These are phyloP conservation scores for Kradibia gibbosae DNA, from an alignment of 1,140 invertebrate genomes.

Conservation along the genomic window DNA sequence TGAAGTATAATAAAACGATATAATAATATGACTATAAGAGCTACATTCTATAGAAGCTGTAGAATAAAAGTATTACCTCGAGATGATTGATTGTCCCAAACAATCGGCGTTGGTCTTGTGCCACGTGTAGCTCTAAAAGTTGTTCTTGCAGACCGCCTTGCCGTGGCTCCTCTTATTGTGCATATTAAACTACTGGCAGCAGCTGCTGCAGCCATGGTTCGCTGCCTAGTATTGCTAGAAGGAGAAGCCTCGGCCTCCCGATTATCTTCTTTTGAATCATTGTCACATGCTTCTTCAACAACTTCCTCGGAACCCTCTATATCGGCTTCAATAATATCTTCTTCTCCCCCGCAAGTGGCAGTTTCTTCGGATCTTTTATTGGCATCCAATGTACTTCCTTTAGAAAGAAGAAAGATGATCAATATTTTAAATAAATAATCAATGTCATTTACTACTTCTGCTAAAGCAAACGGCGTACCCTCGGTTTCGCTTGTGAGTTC, in stretches of 20 bases:
- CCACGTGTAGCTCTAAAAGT: slow-evolving; percentile 51
- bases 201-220: slow-evolving; percentile 44
- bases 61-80: slow-evolving; percentile 44
- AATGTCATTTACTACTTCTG: too few relatives aligned
- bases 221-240: slow-evolving; percentile 65
- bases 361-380: slow-evolving; percentile 75
- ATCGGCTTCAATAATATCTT: slow-evolving; percentile 63
- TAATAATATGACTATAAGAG: background rate
- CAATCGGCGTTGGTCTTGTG: slow-evolving; percentile 65
- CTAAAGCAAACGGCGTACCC: slow-evolving; percentile 54
- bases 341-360: slow-evolving; percentile 61
- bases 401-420: background rate
- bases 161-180: slow-evolving; percentile 57
- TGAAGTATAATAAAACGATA: too few relatives aligned
- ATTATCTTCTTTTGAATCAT: slow-evolving; percentile 57
- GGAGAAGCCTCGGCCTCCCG: slow-evolving; percentile 77
- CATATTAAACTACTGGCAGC: slow-evolving; percentile 37
- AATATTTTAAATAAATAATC: slow-evolving; percentile 9
- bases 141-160: slow-evolving; percentile 52
- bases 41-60: background rate
- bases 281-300: slow-evolving; percentile 35
- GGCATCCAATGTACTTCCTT: slow-evolving; percentile 60
- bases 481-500: slow-evolving; percentile 61
- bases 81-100: slow-evolving; percentile 61
- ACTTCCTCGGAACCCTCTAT: slow-evolving; percentile 62